A percentile compares a stretch with the other conserved stretches of the same genome.
Conservation (phyloP, 2,888 invertebrate species). For the Quadroppia sp. region DNA sequence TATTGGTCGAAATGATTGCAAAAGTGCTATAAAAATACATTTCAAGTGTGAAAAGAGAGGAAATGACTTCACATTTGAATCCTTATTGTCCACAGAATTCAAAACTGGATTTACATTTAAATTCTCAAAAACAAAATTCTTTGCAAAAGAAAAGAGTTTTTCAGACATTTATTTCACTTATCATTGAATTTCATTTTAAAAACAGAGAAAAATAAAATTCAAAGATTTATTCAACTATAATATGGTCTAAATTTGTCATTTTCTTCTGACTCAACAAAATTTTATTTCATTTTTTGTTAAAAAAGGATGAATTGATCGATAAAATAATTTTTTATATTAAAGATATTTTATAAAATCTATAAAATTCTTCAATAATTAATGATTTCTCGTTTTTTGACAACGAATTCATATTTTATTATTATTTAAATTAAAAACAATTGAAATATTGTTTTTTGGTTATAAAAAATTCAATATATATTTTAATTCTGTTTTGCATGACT, state of each 20-base stretch:
- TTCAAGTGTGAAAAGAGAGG: neutral
- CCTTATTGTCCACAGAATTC: neutral
- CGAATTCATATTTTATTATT: too few relatives aligned
- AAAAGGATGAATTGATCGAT: neutral
- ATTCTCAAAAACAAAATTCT: neutral
- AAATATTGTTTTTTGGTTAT: neutral
- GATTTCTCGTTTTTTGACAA: too few relatives aligned
- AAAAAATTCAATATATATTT: too few relatives aligned
- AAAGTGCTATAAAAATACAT: neutral
- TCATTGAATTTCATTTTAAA: too few relatives aligned
- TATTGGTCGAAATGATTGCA: neutral
- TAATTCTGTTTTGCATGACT: too few relatives aligned
- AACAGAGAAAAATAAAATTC: too few relatives aligned
- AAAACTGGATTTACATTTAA: neutral
- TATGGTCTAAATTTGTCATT: neutral
- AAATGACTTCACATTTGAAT: neutral
- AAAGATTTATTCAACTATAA: neutral
- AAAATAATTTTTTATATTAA: conserved; percentile 1
- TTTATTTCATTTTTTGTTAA: neutral
- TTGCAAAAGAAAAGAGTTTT: too few relatives aligned
- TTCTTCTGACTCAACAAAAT: neutral
- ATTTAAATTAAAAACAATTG: too few relatives aligned
- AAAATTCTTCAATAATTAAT: too few relatives aligned
- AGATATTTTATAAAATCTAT: too few relatives aligned
- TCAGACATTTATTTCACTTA: too few relatives aligned